phyloP scores from a whole-genome alignment of 30 jellyfish, hydroid and myxozoan species.

The Phacellophora camtschatica region DNA sequence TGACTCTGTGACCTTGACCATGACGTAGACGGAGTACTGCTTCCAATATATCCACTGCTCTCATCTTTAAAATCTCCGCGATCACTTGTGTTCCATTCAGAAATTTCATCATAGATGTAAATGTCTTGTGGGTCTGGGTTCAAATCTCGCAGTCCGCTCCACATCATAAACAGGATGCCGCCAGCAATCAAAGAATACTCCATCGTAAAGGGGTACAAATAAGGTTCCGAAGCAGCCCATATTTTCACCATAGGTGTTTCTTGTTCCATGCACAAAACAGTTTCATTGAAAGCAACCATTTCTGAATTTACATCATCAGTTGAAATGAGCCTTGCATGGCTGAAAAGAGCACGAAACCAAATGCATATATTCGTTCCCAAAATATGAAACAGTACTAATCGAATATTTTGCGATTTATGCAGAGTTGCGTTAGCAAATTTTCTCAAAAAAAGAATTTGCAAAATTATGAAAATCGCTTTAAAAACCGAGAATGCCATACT shows the following conservation, averaged over 20 bases:
- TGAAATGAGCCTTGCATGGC: constrained; percentile 76
- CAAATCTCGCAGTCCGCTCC: constrained; percentile 96
- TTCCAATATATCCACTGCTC: constrained; percentile 90
- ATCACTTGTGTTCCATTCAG: constrained; percentile 66
- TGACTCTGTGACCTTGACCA: constrained; percentile 96
- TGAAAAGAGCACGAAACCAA: constrained; percentile 95
- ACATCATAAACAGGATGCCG: constrained; percentile 91
- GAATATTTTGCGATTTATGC: constrained; percentile 91
- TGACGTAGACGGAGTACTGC: constrained; percentile 69
- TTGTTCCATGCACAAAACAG: constrained; percentile 49
- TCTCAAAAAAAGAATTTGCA: constrained; percentile 82
- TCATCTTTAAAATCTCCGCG: constrained; percentile 84
- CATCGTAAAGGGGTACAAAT: constrained; percentile 93
- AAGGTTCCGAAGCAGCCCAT: constrained; percentile 91
- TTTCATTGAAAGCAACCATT: not conserved
- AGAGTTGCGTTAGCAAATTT: constrained; percentile 90
- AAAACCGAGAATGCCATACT: constrained; percentile 83
- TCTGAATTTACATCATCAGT: not conserved
- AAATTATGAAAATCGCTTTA: constrained; percentile 75
- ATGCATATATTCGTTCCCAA: constrained; percentile 93
- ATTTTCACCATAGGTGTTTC: constrained; percentile 81
- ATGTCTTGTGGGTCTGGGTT: constrained; percentile 98
- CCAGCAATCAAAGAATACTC: constrained; percentile 93
- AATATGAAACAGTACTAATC: constrained; percentile 89
- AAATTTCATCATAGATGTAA: constrained; percentile 85